Base-by-base conservation (phyloP, 2,888 invertebrate genomes). In the Pedicia rivosa region DNA sequence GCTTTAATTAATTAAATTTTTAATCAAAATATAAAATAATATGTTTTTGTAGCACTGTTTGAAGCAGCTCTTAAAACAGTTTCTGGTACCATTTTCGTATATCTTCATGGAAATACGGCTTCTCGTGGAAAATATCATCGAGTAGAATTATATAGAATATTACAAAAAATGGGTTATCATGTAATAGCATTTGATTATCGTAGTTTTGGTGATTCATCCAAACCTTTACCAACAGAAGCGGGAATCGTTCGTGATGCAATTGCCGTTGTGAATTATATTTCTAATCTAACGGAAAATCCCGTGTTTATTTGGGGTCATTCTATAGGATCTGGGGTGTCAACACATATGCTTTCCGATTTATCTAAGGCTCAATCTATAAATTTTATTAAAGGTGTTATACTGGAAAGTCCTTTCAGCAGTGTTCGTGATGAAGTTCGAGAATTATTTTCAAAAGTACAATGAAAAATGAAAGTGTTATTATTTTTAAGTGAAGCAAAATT, bases 221-320 rank as follows among this genome's bases (percentile, higher is more conserved):
- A 67, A 25, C 56, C 73, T 1, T 56, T 62, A 4, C 77, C 81
- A 0, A 70, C 79, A 1, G 94, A 94, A 59, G 65, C 67, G 2
- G 91, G 88, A 0, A 74, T 92, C 1, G 86, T 92, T 3, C 70
- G 70, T 17, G 95, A 97, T 55, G 72, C 83, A 0, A 63, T 78
- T 41, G 66, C 72, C 36, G 73, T 90, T 1, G 82, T 79, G 51
- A 70, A 79, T 43, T 94, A 90, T 78, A 62, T 90, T 1, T 51
- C 48, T 16, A 65, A 64, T 19, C 31, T 51, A 30, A 69, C 70
- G 2, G 63, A 67, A n/a, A 65, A 70, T 38, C 72, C 78, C 1
- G 59, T 97, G 9, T 84, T 80, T 50, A 70, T 95, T 0, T 97
- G 94, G 94, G 95, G 94, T 4, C 95, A 97, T 61, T 95, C 94